Percentiles rank a stretch among this genome's conserved stretches.
phyloP scores from a whole-genome alignment of 2,113 vertebrate species.

The Gila orcuttii region DNA sequence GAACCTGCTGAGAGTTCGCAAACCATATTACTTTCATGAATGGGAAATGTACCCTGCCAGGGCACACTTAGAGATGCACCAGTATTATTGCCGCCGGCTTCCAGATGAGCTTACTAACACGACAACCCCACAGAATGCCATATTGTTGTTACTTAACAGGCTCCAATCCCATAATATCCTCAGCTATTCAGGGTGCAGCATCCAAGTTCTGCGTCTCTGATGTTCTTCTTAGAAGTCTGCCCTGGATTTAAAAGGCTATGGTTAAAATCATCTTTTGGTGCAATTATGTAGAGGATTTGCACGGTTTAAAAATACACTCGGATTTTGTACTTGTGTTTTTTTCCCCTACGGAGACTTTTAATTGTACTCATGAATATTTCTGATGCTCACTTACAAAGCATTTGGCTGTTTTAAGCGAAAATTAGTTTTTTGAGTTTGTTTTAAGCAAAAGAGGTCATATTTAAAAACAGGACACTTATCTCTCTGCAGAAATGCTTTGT shows the following conservation, averaged over 20 bases:
- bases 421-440: not conserved
- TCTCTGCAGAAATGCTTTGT: not conserved
- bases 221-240: conserved; percentile 10
- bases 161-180: conserved; percentile 35
- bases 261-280: conserved; percentile 21
- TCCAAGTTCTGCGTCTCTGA: conserved; percentile 28
- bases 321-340: conserved; percentile 34
- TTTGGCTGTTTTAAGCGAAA: conserved; percentile 35
- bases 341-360: conserved; percentile 1
- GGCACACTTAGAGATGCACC: conserved; percentile 13
- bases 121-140: conserved; percentile 56
- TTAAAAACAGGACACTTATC: not conserved
- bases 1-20: conserved; percentile 39
- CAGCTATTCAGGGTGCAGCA: conserved; percentile 25
- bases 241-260: conserved; percentile 22
- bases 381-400: not conserved
- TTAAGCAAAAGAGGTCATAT: conserved; percentile 23
- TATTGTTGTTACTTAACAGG: conserved; percentile 64
- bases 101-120: conserved; percentile 58
- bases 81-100: conserved; percentile 55
- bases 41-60: not conserved
- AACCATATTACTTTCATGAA: conserved; percentile 36
- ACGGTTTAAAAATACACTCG: conserved; percentile 25
- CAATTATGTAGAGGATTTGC: conserved; percentile 26
- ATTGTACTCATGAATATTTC: conserved; percentile 42